Evolutionary conservation across 2,113 vertebrate species (phyloP).

Genomic region (Zonotrichia leucophrys): DNA sequence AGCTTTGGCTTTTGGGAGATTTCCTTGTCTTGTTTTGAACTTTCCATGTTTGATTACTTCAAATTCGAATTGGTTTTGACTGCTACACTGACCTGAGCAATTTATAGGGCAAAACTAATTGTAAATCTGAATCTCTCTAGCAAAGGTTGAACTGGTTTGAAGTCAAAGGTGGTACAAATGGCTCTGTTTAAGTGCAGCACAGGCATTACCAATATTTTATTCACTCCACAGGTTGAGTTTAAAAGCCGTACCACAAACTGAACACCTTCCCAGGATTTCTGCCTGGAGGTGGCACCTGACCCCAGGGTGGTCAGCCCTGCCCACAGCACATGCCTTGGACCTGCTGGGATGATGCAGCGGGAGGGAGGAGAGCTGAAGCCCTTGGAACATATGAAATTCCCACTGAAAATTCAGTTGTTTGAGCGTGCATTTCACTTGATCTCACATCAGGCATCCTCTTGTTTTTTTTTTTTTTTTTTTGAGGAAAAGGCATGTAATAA

Average conservation of each 20-base stretch:
- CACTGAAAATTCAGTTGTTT: background rate
- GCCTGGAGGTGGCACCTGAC: background rate
- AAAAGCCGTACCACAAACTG: background rate
- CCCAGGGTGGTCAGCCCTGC: background rate
- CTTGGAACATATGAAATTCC: background rate
- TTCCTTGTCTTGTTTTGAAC: background rate
- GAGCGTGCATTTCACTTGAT: background rate
- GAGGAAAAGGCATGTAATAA: background rate
- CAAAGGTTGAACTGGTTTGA: background rate
- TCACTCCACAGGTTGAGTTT: background rate
- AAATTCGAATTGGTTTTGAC: background rate
- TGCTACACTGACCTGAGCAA: background rate
- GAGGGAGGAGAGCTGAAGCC: background rate
- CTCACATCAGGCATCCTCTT: background rate
- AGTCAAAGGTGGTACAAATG: background rate
- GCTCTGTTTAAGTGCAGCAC: background rate
- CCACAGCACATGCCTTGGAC: accelerated
- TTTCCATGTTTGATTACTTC: background rate
- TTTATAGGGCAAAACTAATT: background rate
- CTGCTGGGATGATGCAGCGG: background rate
- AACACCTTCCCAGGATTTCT: background rate
- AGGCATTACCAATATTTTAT: background rate
- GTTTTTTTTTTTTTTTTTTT: background rate
- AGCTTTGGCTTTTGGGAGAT: background rate
- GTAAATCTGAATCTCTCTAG: background rate